phyloP scores from a whole-genome alignment of 2,113 vertebrate genomes.

The Oophaga pumilio region DNA sequence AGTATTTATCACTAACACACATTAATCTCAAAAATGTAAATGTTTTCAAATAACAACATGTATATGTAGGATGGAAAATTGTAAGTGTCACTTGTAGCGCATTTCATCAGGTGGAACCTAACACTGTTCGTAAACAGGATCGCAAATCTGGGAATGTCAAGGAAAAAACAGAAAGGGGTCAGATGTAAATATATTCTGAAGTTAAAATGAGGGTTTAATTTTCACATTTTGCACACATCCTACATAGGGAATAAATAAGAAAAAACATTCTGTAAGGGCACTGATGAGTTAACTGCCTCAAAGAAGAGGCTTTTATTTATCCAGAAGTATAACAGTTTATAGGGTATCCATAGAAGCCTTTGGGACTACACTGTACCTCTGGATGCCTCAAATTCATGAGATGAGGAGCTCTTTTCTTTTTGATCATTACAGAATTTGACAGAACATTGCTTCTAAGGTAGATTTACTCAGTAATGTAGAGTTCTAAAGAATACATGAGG shows the following conservation, averaged over 20 bases:
- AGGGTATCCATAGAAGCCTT: background rate
- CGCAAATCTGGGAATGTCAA: background rate
- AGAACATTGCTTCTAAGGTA: background rate
- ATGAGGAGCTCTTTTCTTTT: background rate
- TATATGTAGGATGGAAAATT: slow-evolving; percentile 6
- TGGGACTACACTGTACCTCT: background rate
- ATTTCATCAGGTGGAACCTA: slow-evolving; percentile 4
- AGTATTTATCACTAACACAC: slow-evolving; percentile 38
- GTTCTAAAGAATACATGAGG: background rate
- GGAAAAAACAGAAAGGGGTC: background rate
- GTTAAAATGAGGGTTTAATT: background rate
- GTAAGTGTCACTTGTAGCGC: slow-evolving; percentile 7
- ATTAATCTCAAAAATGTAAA: slow-evolving; percentile 38
- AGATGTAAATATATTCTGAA: background rate
- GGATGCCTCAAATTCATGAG: no score
- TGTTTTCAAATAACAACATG: slow-evolving; percentile 18
- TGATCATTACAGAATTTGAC: background rate
- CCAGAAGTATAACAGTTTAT: background rate
- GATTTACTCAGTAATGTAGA: no score
- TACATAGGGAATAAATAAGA: background rate
- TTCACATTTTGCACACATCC: background rate
- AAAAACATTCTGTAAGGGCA: background rate
- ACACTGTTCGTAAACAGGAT: slow-evolving; percentile 9
- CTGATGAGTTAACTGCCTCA: background rate
- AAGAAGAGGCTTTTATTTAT: background rate